Evolutionary conservation across 2,113 vertebrate genomes (phyloP).

Genomic region (Strix aluco): DNA sequence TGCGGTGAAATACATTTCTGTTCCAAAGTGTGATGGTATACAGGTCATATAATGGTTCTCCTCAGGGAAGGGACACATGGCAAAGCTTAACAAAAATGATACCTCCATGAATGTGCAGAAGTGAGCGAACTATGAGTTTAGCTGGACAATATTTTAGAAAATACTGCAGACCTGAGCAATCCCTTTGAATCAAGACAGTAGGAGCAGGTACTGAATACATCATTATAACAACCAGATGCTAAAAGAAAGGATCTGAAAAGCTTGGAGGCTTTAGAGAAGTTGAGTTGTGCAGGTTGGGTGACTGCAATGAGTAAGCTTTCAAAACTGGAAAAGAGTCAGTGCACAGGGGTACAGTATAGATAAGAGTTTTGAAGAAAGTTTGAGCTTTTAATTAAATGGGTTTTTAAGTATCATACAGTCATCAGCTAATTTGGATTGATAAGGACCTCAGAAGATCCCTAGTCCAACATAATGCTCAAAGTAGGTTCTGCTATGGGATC

Average conservation of each 20-base stretch:
- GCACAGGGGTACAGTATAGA: neutral
- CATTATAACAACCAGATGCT: neutral
- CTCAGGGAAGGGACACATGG: neutral
- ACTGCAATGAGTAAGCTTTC: neutral
- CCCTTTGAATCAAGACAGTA: neutral
- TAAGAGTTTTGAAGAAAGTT: neutral
- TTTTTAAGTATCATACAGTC: neutral
- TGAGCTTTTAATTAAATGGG: neutral
- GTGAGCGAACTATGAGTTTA: neutral
- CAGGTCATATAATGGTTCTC: neutral
- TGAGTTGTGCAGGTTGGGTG: neutral
- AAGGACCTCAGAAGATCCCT: neutral
- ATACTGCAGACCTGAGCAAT: neutral
- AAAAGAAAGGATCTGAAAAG: neutral
- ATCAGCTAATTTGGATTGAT: neutral
- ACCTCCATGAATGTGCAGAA: neutral
- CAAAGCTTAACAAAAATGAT: neutral
- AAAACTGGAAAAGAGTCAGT: neutral
- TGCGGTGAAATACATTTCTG: neutral
- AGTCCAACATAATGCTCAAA: neutral
- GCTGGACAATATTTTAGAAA: neutral
- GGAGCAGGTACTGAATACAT: neutral
- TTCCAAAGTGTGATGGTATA: neutral
- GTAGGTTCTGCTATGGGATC: neutral
- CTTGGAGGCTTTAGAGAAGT: neutral